Conservation (phyloP, 2,797 vertebrate genomes). For the Notolepis coatsorum region DNA sequence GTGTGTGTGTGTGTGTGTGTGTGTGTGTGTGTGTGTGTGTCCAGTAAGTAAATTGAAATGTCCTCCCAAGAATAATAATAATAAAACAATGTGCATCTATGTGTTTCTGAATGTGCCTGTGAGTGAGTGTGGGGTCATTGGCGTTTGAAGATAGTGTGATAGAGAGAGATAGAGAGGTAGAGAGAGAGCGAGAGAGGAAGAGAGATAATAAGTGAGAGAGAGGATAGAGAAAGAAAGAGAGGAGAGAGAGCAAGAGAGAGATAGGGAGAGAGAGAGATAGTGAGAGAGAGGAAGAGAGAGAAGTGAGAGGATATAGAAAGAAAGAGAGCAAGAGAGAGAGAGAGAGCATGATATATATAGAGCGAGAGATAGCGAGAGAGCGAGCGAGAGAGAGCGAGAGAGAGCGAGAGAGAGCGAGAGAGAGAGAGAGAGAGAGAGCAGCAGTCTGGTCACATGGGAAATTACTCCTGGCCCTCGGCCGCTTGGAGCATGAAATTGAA, state of each 20-base stretch:
- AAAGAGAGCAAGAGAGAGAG: too few relatives aligned
- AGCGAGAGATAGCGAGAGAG: too few relatives aligned
- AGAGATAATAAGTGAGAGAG: not conserved
- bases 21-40: conserved; percentile 22
- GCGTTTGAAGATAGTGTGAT: conserved; percentile 26
- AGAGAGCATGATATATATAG: too few relatives aligned
- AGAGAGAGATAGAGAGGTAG: too few relatives aligned
- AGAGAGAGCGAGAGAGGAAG: too few relatives aligned
- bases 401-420: not conserved
- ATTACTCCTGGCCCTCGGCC: conserved; percentile 67
- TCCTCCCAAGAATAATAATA: not conserved
- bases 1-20: not conserved
- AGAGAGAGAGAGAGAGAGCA: conserved; percentile 11
- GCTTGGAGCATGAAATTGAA: conserved; percentile 87
- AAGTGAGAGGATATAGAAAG: too few relatives aligned
- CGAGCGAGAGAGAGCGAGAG: too few relatives aligned
- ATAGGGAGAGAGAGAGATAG: conserved; percentile 9
- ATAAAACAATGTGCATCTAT: not conserved
- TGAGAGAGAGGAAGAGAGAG: not conserved
- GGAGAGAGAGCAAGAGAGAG: not conserved
- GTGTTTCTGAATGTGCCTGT: conserved; percentile 14
- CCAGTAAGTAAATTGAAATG: not conserved
- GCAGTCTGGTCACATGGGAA: conserved; percentile 84
- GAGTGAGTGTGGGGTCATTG: conserved; percentile 17
- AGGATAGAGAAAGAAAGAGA: conserved; percentile 10